Evolutionary conservation across 2,888 invertebrate genomes (phyloP).

Genomic region (Drosophila lacicola): DNA sequence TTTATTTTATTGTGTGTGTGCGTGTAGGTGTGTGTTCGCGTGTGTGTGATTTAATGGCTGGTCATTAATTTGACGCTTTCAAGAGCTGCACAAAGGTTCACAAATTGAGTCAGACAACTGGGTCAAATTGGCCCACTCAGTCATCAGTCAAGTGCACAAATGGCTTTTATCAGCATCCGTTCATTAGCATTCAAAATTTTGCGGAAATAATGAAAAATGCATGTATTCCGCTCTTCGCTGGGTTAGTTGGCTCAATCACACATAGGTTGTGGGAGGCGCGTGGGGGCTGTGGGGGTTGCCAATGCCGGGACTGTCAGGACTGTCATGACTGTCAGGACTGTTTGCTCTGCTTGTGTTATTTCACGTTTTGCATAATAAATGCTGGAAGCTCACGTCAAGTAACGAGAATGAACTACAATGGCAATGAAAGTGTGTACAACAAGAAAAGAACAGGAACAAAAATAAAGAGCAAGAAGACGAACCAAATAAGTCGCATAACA

Average conservation of each 20-base stretch:
- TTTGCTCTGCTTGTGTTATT: constrained; percentile 59
- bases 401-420: constrained; percentile 39
- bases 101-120: constrained; percentile 27
- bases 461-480: constrained; percentile 8
- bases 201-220: constrained; percentile 62
- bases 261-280: constrained; percentile 4
- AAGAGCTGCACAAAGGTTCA: constrained; percentile 16
- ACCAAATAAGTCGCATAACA: constrained; percentile 59
- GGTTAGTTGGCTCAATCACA: constrained; percentile 43
- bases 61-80: constrained; percentile 56
- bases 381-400: constrained; percentile 51
- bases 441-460: constrained; percentile 14
- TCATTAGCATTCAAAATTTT: constrained; percentile 50
- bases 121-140: constrained; percentile 25
- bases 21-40: constrained; percentile 10
- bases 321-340: constrained; percentile 13
- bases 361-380: constrained; percentile 76
- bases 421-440: constrained; percentile 40
- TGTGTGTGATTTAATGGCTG: constrained; percentile 56
- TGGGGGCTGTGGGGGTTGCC: neutral
- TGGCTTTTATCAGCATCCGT: constrained; percentile 39
- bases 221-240: constrained; percentile 28
- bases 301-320: constrained; percentile 8
- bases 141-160: constrained; percentile 26
- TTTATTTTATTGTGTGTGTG: constrained; percentile 26